Evolutionary conservation across 2,113 vertebrate species (phyloP).

Genomic region (Odobenus rosmarus): DNA sequence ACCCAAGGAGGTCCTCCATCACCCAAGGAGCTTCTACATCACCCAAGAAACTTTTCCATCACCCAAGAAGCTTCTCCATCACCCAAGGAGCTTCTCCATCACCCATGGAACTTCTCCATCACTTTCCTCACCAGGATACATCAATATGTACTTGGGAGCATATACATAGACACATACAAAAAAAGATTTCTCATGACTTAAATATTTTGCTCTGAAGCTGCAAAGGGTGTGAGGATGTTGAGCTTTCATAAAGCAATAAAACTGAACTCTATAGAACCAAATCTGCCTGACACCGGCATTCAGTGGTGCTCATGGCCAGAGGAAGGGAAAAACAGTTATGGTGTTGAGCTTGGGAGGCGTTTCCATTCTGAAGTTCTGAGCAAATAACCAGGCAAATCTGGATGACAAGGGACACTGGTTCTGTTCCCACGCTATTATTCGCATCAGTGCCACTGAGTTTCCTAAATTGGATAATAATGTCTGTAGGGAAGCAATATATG

Average conservation of each 20-base stretch:
- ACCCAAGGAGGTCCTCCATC: neutral
- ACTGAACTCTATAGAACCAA: neutral
- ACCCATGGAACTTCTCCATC: neutral
- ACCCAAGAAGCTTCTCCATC: neutral
- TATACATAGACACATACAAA: neutral
- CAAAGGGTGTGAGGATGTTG: neutral
- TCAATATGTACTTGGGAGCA: neutral
- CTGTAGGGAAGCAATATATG: neutral
- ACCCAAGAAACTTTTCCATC: neutral
- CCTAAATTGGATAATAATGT: neutral
- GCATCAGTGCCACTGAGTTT: neutral
- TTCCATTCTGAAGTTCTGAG: neutral
- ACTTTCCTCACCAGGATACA: neutral
- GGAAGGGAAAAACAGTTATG: neutral
- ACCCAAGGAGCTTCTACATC: neutral
- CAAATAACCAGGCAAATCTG: neutral
- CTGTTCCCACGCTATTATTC: neutral
- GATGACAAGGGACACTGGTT: neutral
- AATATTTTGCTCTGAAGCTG: neutral
- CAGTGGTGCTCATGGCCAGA: neutral
- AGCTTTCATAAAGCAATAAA: neutral
- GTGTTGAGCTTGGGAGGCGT: neutral
- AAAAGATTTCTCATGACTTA: neutral
- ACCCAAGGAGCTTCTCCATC: neutral
- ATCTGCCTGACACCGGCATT: neutral